Percentiles rank a stretch among this genome's conserved stretches.
Conservation (phyloP, 2,888 invertebrate species). For the Pyrrhia umbra region DNA sequence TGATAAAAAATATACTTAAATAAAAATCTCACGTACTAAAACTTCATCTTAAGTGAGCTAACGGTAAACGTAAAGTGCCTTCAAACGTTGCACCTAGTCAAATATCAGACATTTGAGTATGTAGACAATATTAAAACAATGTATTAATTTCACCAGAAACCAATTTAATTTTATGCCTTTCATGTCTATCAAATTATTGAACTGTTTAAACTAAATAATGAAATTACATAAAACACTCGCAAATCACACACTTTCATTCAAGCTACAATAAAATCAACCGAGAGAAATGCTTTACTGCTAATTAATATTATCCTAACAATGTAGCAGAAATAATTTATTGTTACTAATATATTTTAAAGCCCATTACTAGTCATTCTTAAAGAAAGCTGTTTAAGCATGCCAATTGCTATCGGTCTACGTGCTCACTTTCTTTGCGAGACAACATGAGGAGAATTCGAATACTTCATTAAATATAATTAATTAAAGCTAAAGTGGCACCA, state of each 20-base stretch:
- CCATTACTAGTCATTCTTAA: constrained; percentile 26
- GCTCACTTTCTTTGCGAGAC: constrained; percentile 38
- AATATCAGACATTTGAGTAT: no score
- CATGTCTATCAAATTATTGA: no score
- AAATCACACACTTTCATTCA: background rate
- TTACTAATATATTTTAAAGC: constrained; percentile 25
- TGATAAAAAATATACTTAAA: no score
- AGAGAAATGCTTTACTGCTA: constrained; percentile 7
- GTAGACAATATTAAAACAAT: no score
- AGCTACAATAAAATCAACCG: background rate
- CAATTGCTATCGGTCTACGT: constrained; percentile 14
- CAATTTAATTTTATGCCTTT: no score
- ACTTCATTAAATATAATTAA: background rate
- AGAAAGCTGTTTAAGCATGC: constrained; percentile 12
- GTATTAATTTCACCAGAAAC: no score
- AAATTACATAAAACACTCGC: no score
- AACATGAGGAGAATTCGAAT: constrained; percentile 5
- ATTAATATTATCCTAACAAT: constrained; percentile 42
- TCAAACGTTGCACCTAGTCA: no score
- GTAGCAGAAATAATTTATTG: constrained; percentile 24
- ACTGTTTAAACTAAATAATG: no score
- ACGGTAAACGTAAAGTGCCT: no score
- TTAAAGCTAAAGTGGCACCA: background rate
- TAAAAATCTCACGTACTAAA: no score
- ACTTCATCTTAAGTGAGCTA: no score